Evolutionary conservation across 2,888 invertebrate species (phyloP).

Genomic region (Amphipyra berbera): DNA sequence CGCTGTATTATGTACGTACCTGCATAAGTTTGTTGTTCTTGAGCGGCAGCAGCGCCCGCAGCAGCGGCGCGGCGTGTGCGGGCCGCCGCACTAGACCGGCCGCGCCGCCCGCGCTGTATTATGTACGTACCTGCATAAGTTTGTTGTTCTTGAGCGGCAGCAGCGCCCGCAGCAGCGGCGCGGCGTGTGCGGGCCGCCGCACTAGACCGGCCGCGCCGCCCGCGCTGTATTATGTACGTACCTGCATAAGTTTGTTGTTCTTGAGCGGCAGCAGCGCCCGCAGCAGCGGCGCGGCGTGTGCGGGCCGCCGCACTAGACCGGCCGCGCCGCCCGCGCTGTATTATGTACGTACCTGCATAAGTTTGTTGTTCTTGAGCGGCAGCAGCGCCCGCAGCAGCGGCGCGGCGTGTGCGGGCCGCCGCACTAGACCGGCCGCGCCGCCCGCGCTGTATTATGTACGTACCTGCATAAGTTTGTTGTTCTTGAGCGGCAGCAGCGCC

Average conservation of each 20-base stretch:
- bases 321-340: slow-evolving; percentile 45
- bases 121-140: slow-evolving; percentile 63
- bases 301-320: slow-evolving; percentile 66
- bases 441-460: too few species aligned
- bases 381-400: slow-evolving; percentile 74
- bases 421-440: slow-evolving; percentile 61
- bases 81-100: slow-evolving; percentile 65
- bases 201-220: slow-evolving; percentile 60
- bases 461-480: slow-evolving; percentile 57
- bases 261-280: slow-evolving; percentile 69
- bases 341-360: too few species aligned
- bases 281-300: slow-evolving; percentile 75
- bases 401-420: slow-evolving; percentile 71
- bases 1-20: too few species aligned
- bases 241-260: slow-evolving; percentile 56
- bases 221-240: too few species aligned
- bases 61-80: slow-evolving; percentile 74
- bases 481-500: slow-evolving; percentile 66
- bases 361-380: slow-evolving; percentile 53
- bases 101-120: slow-evolving; percentile 45
- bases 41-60: slow-evolving; percentile 72
- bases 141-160: slow-evolving; percentile 56
- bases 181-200: slow-evolving; percentile 70
- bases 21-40: slow-evolving; percentile 53
- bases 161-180: slow-evolving; percentile 75